Percentiles rank a stretch among this genome's conserved stretches.
Conservation (phyloP, 2,888 invertebrate species). For the Ophion costatus region DNA sequence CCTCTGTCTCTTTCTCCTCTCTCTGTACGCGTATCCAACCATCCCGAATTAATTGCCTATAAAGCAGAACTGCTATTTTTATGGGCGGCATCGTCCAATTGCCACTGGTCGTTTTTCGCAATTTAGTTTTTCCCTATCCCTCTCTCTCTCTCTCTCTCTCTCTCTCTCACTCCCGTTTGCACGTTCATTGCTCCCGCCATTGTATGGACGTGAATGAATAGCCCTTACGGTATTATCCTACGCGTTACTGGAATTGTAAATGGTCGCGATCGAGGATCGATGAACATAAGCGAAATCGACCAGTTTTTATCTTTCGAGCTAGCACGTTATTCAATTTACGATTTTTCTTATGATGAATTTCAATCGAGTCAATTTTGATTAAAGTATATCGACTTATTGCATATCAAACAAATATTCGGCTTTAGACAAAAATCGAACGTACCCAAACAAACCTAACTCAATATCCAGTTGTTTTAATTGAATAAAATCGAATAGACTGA, state of each 20-base stretch:
- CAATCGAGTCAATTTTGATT: neutral
- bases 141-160: conserved; percentile 21
- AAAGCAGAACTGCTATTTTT: conserved; percentile 81
- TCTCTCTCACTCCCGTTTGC: conserved; percentile 4
- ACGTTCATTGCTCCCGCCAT: conserved; percentile 46
- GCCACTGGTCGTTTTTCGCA: conserved; percentile 73
- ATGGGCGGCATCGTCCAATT: conserved; percentile 79
- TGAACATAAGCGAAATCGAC: conserved; percentile 33
- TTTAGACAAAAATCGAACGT: neutral
- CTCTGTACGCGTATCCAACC: conserved; percentile 67
- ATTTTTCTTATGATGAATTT: neutral
- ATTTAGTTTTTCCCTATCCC: conserved; percentile 67
- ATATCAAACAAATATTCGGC: neutral
- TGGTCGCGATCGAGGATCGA: conserved; percentile 31
- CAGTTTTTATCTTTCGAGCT: conserved; percentile 22
- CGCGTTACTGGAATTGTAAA: conserved; percentile 69
- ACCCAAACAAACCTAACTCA: no score
- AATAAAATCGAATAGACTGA: no score
- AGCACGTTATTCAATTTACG: conserved; percentile 2
- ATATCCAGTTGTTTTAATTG: no score
- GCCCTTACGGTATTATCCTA: conserved; percentile 56
- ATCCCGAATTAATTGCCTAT: conserved; percentile 80
- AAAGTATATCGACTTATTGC: neutral
- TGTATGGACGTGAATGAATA: conserved; percentile 69
- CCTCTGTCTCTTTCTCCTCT: conserved; percentile 15